Base-by-base conservation (phyloP, 2,797 vertebrate genomes). In the Moxostoma hubbsi region DNA sequence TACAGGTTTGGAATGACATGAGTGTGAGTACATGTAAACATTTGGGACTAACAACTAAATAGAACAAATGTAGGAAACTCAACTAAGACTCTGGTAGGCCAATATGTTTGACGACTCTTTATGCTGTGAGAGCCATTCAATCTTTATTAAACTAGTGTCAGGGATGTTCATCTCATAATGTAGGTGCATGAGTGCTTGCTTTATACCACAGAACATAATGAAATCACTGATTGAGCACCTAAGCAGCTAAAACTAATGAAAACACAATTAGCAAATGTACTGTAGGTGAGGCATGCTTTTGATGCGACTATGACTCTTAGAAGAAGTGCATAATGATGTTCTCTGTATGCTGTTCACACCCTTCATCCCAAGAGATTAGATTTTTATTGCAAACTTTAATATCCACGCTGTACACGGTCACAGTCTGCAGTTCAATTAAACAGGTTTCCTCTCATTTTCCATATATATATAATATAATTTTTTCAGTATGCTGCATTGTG, bases 381-480 rank as follows among this genome's bases (percentile, higher is more conserved):
- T 72, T 61, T 73, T n/a, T 1, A 62, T 50, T 10, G 16, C 13
- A 62, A 62, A 18, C 58, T 62, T 73, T 73, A 61, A 73, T 62
- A 73, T 61, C 57, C 18, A 9, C 5, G 1, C 46, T 61, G 50
- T 61, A 61, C 61, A 65, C 36, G 4, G 36, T 36, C 36, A 36
- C 36, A 74, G 71, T 54, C 61, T 57, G 45, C 45, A 49, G 49
- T 63, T 82, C 64, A 55, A 82, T 80, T 80, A 73, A 80, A 50
- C 68, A 55, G 53, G 55, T 80, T 49, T 65, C n/a, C 66, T 55
- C 49, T 50, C 18, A 51, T 36, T 47, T 54, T 70, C 53, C 16
- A 10, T 55, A 55, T 64, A 55, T 64, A 70, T 53, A 73, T 59
- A 62, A 59, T 72, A 66, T 71, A 72, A 47, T 36, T 80, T 58